Evolutionary conservation across 2,113 vertebrate species (phyloP), one percentile per base, ranked within the genome.

Genomic region (Brienomyrus brachyistius): DNA sequence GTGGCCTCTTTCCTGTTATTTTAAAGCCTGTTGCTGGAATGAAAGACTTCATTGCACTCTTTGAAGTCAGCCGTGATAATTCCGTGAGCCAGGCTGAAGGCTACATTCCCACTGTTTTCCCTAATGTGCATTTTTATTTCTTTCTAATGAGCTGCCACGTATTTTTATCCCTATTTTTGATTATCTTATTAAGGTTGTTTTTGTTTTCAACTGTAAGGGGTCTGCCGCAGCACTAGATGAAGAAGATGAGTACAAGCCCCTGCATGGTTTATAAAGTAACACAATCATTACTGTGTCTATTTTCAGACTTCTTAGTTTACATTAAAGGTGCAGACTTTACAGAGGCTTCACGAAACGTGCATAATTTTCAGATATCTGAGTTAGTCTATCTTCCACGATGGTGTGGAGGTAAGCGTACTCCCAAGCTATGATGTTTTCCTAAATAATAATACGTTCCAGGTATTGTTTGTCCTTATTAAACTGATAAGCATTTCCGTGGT

Each of bases 131-230:
- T 80, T 80, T 80, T 80, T 80, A 80, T 80, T 43, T 8, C 31
- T 43, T 80, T 80, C 35, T 80, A 80, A 80, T 80, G 74, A 80
- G 74, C 74, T 80, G 4, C 74, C 74, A 43, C 74, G 17, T 80
- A 80, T 80, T 80, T 80, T 80, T 43, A 43, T 80, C 31, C 74
- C 74, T 80, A 80, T 80, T 80, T 80, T 7, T 80, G 74, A 80
- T 80, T 35, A 80, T 80, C 74, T 43, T 80, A 43, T 80, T 80
- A 80, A 43, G 31, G 74, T 80, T 80, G 74, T 80, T 77, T 77
- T 77, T 77, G 70, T 77, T 80, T 80, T 80, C 13, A 43, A 17
- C 74, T 80, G 74, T 80, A 43, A 80, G 74, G 74, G 35, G 9
- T 40, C 31, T 77, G 31, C 15, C 11, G 35, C 74, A 43, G 31